A percentile compares a stretch with the other conserved stretches of the same genome.
Evolutionary conservation across 2,113 vertebrate species (phyloP).

Genomic region (Gopherus flavomarginatus): DNA sequence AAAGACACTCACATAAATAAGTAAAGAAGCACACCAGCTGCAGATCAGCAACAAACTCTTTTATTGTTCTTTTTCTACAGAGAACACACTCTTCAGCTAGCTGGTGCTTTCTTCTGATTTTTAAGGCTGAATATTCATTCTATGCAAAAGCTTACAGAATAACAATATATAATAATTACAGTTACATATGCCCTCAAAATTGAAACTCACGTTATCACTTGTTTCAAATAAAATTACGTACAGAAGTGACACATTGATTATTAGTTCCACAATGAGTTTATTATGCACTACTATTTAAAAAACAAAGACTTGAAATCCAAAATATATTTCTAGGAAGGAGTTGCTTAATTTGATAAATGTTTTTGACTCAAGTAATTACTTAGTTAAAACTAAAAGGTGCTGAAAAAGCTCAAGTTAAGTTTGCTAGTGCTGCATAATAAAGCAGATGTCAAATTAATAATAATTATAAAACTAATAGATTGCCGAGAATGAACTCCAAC

Average conservation of each 20-base stretch:
- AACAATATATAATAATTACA: slow-evolving; percentile 59
- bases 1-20: not conserved
- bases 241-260: slow-evolving; percentile 67
- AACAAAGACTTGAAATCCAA: slow-evolving; percentile 63
- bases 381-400: slow-evolving; percentile 66
- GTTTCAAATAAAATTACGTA: slow-evolving; percentile 67
- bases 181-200: slow-evolving; percentile 59
- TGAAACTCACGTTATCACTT: slow-evolving; percentile 66
- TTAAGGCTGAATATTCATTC: slow-evolving; percentile 61
- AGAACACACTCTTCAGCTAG: slow-evolving; percentile 36
- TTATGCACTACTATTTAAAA: slow-evolving; percentile 67
- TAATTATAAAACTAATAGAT: slow-evolving; percentile 60
- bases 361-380: slow-evolving; percentile 73
- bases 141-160: slow-evolving; percentile 56
- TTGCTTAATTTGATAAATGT: slow-evolving; percentile 67
- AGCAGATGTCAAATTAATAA: slow-evolving; percentile 58
- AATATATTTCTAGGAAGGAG: slow-evolving; percentile 63
- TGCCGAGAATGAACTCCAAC: slow-evolving; percentile 35
- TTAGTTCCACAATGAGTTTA: slow-evolving; percentile 66
- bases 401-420: slow-evolving; percentile 59
- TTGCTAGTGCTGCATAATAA: slow-evolving; percentile 57
- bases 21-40: not conserved
- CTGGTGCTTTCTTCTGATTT: slow-evolving; percentile 53
- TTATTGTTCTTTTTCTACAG: not conserved
- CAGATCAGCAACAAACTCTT: not conserved